Conservation (phyloP, 2,888 invertebrate genomes). For the Rapana venosa region DNA sequence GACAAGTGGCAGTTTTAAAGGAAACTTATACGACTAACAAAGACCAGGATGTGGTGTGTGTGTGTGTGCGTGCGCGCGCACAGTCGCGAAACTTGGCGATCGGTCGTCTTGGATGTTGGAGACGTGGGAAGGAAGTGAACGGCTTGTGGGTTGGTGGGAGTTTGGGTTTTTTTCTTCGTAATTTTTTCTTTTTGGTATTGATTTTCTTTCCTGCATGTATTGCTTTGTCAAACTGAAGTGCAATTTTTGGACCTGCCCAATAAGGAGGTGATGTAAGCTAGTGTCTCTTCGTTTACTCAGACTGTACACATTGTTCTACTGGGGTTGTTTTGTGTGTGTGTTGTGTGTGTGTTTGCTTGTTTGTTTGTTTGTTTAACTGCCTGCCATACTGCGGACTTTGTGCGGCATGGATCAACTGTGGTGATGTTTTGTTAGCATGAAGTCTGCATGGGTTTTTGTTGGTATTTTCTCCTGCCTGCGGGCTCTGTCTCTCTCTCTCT, state of each 20-base stretch:
- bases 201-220: not conserved
- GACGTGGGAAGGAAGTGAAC: too few species aligned
- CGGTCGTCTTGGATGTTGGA: too few species aligned
- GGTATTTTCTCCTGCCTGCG: not conserved
- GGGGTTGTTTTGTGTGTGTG: not conserved
- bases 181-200: too few species aligned
- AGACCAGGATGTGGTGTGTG: too few species aligned
- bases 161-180: too few species aligned
- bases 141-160: too few species aligned
- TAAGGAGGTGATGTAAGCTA: not conserved
- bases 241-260: not conserved
- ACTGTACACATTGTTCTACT: not conserved
- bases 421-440: not conserved
- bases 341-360: not conserved
- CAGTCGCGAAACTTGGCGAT: too few species aligned
- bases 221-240: constrained; percentile 13
- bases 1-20: too few species aligned
- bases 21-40: too few species aligned
- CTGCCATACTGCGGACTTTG: not conserved
- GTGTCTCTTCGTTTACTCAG: not conserved
- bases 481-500: too few species aligned
- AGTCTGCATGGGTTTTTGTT: not conserved
- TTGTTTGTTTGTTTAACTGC: not conserved
- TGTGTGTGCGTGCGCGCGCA: too few species aligned
- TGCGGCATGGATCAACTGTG: not conserved